A percentile compares a stretch with the other conserved stretches of the same genome.
phyloP scores from a whole-genome alignment of 1,140 invertebrate genomes.

The Drosophila nigromelanica region DNA sequence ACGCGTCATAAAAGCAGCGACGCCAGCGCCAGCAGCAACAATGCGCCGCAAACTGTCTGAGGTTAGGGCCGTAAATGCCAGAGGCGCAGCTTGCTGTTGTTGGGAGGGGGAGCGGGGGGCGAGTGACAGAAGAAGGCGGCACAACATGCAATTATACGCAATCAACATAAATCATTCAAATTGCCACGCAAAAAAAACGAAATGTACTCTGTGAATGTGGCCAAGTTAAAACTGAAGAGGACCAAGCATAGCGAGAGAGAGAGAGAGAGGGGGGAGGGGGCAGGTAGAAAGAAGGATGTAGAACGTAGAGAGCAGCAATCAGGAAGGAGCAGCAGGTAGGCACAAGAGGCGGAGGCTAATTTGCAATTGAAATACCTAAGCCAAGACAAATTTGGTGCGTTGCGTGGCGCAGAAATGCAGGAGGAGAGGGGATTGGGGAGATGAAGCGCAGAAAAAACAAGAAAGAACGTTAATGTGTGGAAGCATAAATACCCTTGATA shows the following conservation, averaged over 20 bases:
- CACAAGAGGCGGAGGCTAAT: slow-evolving; percentile 51
- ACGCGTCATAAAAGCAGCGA: slow-evolving; percentile 71
- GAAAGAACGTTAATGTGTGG: too few species aligned
- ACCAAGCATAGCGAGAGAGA: not conserved
- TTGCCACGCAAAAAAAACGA: slow-evolving; percentile 55
- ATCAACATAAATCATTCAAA: slow-evolving; percentile 82
- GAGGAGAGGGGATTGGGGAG: not conserved
- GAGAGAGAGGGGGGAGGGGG: too few species aligned
- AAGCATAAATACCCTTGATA: too few species aligned
- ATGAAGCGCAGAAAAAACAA: too few species aligned
- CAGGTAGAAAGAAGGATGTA: not conserved
- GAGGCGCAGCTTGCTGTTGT: slow-evolving; percentile 5
- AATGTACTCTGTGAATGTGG: slow-evolving; percentile 50
- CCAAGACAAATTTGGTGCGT: slow-evolving; percentile 60
- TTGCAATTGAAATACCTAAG: slow-evolving; percentile 77
- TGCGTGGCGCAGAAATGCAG: slow-evolving; percentile 14
- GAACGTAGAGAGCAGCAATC: not conserved
- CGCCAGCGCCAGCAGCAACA: slow-evolving; percentile 41
- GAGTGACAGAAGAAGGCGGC: slow-evolving; percentile 15
- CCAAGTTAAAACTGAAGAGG: slow-evolving; percentile 20
- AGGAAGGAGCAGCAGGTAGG: slow-evolving; percentile 11
- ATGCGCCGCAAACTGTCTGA: slow-evolving; percentile 68
- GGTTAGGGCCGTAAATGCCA: slow-evolving; percentile 43
- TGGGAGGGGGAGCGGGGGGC: not conserved
- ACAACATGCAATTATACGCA: slow-evolving; percentile 80